phyloP scores from a whole-genome alignment of 2,113 vertebrate species.

The Neogobius melanostomus region DNA sequence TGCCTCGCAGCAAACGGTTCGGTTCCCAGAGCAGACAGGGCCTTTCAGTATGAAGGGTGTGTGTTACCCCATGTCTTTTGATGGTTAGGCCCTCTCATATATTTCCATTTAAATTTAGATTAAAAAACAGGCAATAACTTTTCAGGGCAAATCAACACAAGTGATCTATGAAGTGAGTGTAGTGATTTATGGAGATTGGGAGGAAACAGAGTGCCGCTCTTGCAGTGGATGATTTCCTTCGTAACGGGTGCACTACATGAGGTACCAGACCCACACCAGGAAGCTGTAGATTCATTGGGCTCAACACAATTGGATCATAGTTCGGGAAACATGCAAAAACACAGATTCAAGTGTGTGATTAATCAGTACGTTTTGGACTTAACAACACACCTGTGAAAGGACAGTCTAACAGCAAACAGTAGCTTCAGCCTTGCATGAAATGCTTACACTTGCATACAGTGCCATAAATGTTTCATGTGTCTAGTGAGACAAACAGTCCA shows the following conservation, averaged over 20 bases:
- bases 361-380: background rate
- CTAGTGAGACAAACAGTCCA: background rate
- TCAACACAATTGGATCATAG: slow-evolving; percentile 90
- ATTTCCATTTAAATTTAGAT: too few relatives aligned
- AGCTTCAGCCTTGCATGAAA: background rate
- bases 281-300: slow-evolving; percentile 92
- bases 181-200: slow-evolving; percentile 89
- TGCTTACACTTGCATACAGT: background rate
- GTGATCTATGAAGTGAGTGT: background rate
- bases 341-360: background rate
- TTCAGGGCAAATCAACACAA: too few relatives aligned
- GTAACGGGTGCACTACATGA: slow-evolving; percentile 80
- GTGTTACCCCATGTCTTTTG: too few relatives aligned
- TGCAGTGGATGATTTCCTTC: slow-evolving; percentile 98
- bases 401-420: too few relatives aligned
- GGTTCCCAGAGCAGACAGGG: too few relatives aligned
- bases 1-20: too few relatives aligned
- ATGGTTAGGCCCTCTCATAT: too few relatives aligned
- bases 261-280: slow-evolving; percentile 90
- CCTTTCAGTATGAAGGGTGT: too few relatives aligned
- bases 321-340: slow-evolving; percentile 69
- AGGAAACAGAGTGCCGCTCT: slow-evolving; percentile 94
- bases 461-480: background rate
- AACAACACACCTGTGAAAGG: background rate
- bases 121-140: too few relatives aligned